Evolutionary conservation across 1,140 invertebrate genomes (phyloP).

Genomic region (Monochamus saltuarius): DNA sequence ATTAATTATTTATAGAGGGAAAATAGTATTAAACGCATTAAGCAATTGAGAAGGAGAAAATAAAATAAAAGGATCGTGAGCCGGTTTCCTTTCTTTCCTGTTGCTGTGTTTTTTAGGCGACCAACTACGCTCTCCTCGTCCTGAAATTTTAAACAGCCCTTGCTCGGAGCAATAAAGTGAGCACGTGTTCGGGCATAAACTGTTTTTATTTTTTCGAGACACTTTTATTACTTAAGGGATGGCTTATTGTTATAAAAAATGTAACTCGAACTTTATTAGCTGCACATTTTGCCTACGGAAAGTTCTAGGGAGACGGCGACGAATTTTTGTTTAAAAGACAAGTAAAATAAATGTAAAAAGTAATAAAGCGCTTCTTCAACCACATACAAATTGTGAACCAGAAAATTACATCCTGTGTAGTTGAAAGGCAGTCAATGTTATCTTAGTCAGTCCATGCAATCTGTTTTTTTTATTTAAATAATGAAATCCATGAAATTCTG

Average conservation of each 20-base stretch:
- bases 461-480: no score
- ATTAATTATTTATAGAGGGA: constrained; percentile 18
- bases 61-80: constrained; percentile 20
- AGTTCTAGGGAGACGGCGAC: no score
- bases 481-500: no score
- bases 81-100: constrained; percentile 18
- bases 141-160: constrained; percentile 36
- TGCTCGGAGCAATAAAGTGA: constrained; percentile 29
- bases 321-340: no score
- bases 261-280: constrained; percentile 27
- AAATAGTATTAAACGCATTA: constrained; percentile 21
- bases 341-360: no score
- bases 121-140: constrained; percentile 26
- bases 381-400: no score
- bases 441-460: no score
- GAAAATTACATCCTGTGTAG: no score
- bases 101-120: constrained; percentile 22
- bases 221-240: constrained; percentile 28
- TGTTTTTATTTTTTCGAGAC: constrained; percentile 35
- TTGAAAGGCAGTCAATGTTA: no score
- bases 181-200: constrained; percentile 36
- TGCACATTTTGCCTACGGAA: constrained; percentile 14
- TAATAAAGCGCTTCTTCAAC: no score
- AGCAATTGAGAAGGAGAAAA: constrained; percentile 23
- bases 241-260: constrained; percentile 32